Percentiles rank a stretch among this genome's conserved stretches.
These are phyloP conservation scores for Cynodonichthys magdalenae DNA, from an alignment of 2,797 vertebrate genomes.

Conservation along the genomic window DNA sequence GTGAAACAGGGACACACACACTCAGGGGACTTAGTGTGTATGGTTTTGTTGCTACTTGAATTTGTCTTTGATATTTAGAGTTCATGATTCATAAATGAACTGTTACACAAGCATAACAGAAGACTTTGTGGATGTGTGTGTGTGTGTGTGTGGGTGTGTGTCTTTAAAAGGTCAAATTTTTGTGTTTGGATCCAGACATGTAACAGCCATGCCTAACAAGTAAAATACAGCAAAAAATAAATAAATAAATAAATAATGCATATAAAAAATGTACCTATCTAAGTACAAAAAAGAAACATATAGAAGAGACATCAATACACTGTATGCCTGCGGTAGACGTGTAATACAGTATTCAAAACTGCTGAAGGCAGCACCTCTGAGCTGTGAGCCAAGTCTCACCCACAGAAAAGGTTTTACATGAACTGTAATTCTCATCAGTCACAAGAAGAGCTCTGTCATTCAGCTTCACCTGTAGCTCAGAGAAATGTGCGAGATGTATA, in stretches of 20 bases:
- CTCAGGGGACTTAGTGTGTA: conserved; percentile 21
- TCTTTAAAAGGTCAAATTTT: conserved; percentile 62
- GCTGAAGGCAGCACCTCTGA: conserved; percentile 28
- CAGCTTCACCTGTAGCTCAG: conserved; percentile 10
- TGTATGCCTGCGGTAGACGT: background rate
- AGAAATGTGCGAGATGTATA: conserved; percentile 6
- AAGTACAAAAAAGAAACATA: conserved; percentile 3
- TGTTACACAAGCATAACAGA: conserved; percentile 57
- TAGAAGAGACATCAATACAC: background rate
- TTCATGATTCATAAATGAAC: conserved; percentile 72
- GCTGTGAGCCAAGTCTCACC: conserved; percentile 17
- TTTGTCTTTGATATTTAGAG: conserved; percentile 69
- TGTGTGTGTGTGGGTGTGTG: too few relatives aligned
- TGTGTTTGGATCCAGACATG: conserved; percentile 35
- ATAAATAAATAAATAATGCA: too few relatives aligned
- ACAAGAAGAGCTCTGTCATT: conserved; percentile 8
- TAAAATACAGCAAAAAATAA: conserved; percentile 9
- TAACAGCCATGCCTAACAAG: conserved; percentile 9
- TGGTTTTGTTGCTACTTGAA: conserved; percentile 32
- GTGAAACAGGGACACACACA: conserved; percentile 7
- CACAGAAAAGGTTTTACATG: conserved; percentile 31
- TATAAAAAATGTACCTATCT: background rate
- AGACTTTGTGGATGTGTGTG: background rate
- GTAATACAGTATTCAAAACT: background rate
- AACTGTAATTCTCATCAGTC: conserved; percentile 34